Conservation (phyloP, 2,113 vertebrate genomes). For the Edolisoma coerulescens region DNA sequence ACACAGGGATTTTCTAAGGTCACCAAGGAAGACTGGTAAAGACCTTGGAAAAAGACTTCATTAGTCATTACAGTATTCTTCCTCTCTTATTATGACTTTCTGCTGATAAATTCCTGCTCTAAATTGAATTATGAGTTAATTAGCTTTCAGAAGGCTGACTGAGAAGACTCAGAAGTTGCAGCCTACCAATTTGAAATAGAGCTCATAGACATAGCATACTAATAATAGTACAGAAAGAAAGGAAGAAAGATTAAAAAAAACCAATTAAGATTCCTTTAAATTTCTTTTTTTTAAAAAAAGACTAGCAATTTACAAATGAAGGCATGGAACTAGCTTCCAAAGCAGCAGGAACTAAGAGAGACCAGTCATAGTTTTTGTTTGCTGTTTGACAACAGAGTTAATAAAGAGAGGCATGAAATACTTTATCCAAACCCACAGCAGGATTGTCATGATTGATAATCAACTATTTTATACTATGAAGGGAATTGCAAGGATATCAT, state of each 20-base stretch:
- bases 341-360: constrained; percentile 63
- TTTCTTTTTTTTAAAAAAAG: neutral
- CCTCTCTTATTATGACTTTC: neutral
- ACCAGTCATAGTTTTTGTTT: constrained; percentile 10
- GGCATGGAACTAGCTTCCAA: constrained; percentile 51
- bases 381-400: constrained; percentile 38
- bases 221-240: neutral
- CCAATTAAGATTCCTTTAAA: neutral
- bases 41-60: neutral
- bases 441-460: neutral
- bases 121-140: constrained; percentile 28
- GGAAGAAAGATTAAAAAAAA: neutral
- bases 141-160: constrained; percentile 4
- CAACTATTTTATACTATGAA: neutral
- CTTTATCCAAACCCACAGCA: neutral
- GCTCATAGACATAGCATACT: neutral
- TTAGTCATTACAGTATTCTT: neutral
- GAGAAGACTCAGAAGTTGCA: neutral
- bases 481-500: neutral
- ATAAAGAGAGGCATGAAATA: constrained; percentile 25
- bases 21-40: neutral
- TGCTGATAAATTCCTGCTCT: neutral
- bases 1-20: neutral
- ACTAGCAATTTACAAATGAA: neutral
- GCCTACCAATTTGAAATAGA: neutral